Base-by-base conservation (phyloP, 2,797 vertebrate genomes). In the Hozukius guyotensis region DNA sequence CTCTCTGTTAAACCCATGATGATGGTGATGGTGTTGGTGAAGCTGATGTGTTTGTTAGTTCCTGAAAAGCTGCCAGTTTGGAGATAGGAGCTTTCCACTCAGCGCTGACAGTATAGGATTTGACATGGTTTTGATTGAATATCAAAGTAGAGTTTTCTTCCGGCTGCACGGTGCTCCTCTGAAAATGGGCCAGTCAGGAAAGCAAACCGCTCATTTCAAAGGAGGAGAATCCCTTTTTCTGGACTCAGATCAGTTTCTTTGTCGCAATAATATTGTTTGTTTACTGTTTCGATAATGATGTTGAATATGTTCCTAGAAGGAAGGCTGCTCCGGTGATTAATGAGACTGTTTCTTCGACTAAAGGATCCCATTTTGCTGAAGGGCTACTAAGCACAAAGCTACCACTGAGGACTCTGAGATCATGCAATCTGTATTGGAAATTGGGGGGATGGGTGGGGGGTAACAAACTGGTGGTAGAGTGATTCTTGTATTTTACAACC, bases 101-200 rank as follows among this genome's bases (percentile, higher is more conserved):
- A 36, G 59, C 56, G 2, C 3, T 3, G 60, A 25, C 77, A 82
- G 16, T 11, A 75, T 5, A 27, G 38, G 78, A 87, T 89, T 87
- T 46, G 73, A n/a, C 88, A 85, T 46, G 76, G 67, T 79, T 87
- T 49, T 60, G 62, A 82, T 61, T 66, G 57, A 79, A 77, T 65
- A 86, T 72, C 66, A 74, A 71, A 87, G 81, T 46, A 4, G 65
- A 65, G 61, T 59, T 82, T 78, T 74, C 68, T 31, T 66, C 60
- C n/a, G 22, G 69, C 72, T 64, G 64, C 65, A 10, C 5, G 31
- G 29, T 3, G 63, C 9, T 62, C 32, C 22, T 85, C 56, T 64
- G 55, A 72, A 77, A 80, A 76, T 60, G 62, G 66, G 81, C 76
- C 67, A 83, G 64, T 67, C 52, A 0, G 16, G 38, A 36, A 75